Evolutionary conservation across 2,113 vertebrate genomes (phyloP).

Genomic region (Heterotilapia buettikoferi): DNA sequence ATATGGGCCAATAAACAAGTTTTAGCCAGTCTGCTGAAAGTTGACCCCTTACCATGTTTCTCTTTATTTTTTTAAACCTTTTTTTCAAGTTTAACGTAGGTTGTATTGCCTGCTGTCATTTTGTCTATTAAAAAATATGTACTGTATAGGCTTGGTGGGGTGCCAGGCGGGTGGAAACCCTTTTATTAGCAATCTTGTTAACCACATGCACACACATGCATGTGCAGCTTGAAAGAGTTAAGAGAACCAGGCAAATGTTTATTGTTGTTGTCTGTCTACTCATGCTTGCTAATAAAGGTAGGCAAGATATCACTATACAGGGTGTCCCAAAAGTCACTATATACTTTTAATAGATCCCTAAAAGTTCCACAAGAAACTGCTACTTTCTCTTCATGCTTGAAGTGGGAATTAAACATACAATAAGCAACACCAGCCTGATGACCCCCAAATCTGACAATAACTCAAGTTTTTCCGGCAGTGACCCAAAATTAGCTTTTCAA

Average conservation of each 20-base stretch:
- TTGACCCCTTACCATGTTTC: background rate
- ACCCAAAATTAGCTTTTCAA: background rate
- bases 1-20: background rate
- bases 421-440: background rate
- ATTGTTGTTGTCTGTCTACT: background rate
- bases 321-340: background rate
- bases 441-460: background rate
- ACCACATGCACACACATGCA: background rate
- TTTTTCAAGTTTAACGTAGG: background rate
- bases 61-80: background rate
- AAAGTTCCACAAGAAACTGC: background rate
- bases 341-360: background rate
- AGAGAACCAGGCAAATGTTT: background rate
- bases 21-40: background rate
- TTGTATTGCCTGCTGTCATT: background rate
- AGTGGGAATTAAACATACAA: background rate
- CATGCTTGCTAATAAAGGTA: background rate
- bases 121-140: background rate
- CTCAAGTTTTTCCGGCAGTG: background rate
- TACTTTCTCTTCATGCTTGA: background rate
- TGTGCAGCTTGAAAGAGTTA: background rate
- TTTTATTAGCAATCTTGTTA: background rate
- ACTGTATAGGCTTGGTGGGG: background rate
- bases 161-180: background rate
- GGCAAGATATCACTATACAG: background rate